Evolutionary conservation across 2,113 vertebrate genomes (phyloP).

Genomic region (Amblyopsis rosae): DNA sequence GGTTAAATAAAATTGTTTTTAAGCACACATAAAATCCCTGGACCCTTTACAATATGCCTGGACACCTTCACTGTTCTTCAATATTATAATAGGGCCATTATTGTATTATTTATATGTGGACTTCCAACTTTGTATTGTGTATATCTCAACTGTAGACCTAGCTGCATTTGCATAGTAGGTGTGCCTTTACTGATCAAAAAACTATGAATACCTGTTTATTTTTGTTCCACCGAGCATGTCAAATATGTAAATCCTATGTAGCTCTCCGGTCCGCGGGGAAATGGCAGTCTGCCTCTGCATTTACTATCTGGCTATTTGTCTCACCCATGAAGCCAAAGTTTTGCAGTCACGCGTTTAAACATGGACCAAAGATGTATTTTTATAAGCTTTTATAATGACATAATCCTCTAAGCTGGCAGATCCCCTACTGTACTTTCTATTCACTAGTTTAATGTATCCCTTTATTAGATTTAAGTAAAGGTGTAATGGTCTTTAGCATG

Average conservation of each 20-base stretch:
- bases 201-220: slow-evolving; percentile 13
- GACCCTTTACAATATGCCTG: slow-evolving; percentile 22
- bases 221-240: slow-evolving; percentile 38
- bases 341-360: slow-evolving; percentile 50
- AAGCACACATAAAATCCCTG: slow-evolving; percentile 15
- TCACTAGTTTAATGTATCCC: slow-evolving; percentile 6
- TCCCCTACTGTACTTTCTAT: slow-evolving; percentile 12
- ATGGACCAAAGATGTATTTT: slow-evolving; percentile 70
- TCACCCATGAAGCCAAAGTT: slow-evolving; percentile 57
- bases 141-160: slow-evolving; percentile 59
- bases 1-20: neutral
- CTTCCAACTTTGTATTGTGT: slow-evolving; percentile 24
- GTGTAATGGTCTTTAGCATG: slow-evolving; percentile 23
- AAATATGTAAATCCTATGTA: slow-evolving; percentile 51
- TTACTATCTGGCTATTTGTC: slow-evolving; percentile 25
- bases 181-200: slow-evolving; percentile 36
- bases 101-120: slow-evolving; percentile 56
- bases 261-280: slow-evolving; percentile 20
- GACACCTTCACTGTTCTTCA: slow-evolving; percentile 28
- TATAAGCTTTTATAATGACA: slow-evolving; percentile 54
- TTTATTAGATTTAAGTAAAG: slow-evolving; percentile 25
- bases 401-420: slow-evolving; percentile 37
- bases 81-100: slow-evolving; percentile 42
- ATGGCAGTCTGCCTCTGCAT: slow-evolving; percentile 23
- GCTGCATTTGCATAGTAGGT: slow-evolving; percentile 33